Conservation (phyloP, 2,113 vertebrate genomes). For the Nycticorax nycticorax region DNA sequence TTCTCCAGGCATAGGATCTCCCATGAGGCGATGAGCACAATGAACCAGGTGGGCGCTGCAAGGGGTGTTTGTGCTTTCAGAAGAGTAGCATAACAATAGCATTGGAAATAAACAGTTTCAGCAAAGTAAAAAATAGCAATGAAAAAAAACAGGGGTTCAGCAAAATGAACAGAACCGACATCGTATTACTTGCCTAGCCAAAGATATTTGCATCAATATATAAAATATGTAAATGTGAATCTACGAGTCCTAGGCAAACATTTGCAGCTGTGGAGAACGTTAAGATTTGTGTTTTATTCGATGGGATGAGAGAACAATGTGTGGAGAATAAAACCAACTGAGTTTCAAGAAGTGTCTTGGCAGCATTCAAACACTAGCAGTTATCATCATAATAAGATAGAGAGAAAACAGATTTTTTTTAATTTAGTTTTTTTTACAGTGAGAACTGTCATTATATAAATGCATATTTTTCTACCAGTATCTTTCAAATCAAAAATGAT, state of each 20-base stretch:
- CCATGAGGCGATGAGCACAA: neutral
- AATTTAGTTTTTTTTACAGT: neutral
- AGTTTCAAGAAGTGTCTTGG: constrained; percentile 38
- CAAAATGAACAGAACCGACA: neutral
- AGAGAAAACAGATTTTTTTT: neutral
- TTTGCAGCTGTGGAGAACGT: constrained; percentile 36
- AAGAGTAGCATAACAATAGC: neutral
- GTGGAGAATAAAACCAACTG: constrained; percentile 37
- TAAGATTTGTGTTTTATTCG: constrained; percentile 18
- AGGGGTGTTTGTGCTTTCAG: neutral
- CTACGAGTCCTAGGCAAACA: neutral
- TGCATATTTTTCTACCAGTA: neutral
- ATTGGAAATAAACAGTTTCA: neutral
- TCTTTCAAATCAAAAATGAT: constrained; percentile 18
- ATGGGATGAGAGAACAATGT: constrained; percentile 18
- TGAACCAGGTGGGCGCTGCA: neutral
- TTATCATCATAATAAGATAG: constrained; percentile 1
- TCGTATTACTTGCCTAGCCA: neutral
- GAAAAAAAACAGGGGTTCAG: neutral
- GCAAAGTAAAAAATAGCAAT: neutral
- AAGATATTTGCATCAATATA: constrained; percentile 49
- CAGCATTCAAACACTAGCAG: neutral
- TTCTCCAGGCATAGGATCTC: neutral
- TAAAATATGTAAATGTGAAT: constrained; percentile 48
- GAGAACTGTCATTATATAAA: neutral